Base-by-base conservation (phyloP, 2,888 invertebrate genomes). In the Agrochola macilenta region DNA sequence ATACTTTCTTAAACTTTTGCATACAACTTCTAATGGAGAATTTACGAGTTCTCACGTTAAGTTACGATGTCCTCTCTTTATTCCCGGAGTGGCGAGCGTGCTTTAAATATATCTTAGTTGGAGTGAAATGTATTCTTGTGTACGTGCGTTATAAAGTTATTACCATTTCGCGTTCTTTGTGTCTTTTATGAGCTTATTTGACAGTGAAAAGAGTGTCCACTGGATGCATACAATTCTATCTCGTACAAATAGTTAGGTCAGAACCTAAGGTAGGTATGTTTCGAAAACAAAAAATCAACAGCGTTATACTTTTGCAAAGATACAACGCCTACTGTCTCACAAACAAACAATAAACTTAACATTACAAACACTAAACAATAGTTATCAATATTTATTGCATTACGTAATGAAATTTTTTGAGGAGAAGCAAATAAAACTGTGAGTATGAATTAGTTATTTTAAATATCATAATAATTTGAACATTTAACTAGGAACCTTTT, bases 1-100 rank as follows among this genome's bases (percentile, higher is more conserved):
- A 79, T 86, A 83, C 78, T 69, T 82, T 78, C 86, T 84, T 79
- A 75, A 83, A 88, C 80, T 87, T 85, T 82, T 83, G 77, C 79
- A 82, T 81, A 79, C 65, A 83, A 82, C 64, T 82, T 61, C 82
- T 86, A 86, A 86, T 86, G 81, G 76, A 74, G 71, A 57, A 83
- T 87, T 85, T 82, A 84, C 76, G 79, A 82, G 82, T 73, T 79
- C 71, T 60, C 78, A 69, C 78, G 71, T 80, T 81, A 83, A 83
- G 80, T 87, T 74, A 76, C 60, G 52, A 76, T 81, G 82, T 84
- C 65, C 74, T 77, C 74, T 83, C 76, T 77, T 79, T 71, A 72
- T 76, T 52, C 58, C 46, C 73, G n/a, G 74, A 78, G 61, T 75
- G 75, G 76, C 39, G 74, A 76, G 74, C 70, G 57, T 43, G 58